Percentiles rank a stretch among this genome's conserved stretches.
Conservation (phyloP, 2,113 vertebrate genomes). For the Danionella cerebrum region DNA sequence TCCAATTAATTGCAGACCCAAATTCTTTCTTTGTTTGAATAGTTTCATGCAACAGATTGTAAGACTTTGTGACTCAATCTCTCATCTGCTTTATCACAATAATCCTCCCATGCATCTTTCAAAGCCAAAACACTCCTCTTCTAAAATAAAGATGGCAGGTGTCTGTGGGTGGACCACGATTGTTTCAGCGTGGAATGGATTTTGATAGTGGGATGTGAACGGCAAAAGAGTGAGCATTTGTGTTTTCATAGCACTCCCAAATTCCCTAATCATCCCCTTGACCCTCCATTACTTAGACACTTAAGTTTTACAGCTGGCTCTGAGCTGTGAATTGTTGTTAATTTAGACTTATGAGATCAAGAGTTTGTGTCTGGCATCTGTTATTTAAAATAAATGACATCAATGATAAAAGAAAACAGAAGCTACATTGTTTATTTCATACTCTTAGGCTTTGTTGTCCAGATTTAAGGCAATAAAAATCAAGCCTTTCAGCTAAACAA, state of each 20-base stretch:
- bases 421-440: too few relatives aligned
- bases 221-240: conserved; percentile 1
- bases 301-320: neutral
- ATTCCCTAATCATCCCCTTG: conserved; percentile 5
- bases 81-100: neutral
- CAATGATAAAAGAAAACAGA: too few relatives aligned
- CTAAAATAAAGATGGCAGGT: conserved; percentile 10
- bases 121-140: conserved; percentile 7
- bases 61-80: conserved; percentile 1
- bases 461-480: neutral
- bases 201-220: neutral
- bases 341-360: neutral
- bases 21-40: neutral
- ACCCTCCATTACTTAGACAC: conserved; percentile 11
- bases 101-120: neutral
- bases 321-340: conserved; percentile 4
- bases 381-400: neutral
- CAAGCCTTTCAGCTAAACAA: neutral
- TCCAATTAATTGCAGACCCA: conserved; percentile 3
- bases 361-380: neutral
- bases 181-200: neutral
- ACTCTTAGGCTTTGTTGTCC: neutral
- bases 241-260: neutral
- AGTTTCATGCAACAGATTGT: neutral
- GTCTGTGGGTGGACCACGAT: neutral